Percentiles rank a stretch among this genome's conserved stretches.
These are phyloP conservation scores for Dolichopus griseipennis DNA, from an alignment of 2,888 invertebrate genomes.

Conservation along the genomic window DNA sequence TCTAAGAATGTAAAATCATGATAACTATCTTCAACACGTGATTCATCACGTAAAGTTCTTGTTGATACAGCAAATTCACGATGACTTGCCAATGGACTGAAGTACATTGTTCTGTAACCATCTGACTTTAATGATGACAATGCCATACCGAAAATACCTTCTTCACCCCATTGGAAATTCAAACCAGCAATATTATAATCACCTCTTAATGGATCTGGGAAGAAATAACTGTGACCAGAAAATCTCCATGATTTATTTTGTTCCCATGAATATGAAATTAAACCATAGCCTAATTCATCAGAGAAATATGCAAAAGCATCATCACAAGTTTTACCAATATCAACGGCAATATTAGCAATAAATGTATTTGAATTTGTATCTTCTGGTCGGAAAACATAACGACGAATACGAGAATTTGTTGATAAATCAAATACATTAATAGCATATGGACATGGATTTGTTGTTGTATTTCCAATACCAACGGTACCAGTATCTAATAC, in stretches of 20 bases:
- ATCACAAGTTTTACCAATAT: conserved; percentile 63
- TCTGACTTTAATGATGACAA: conserved; percentile 57
- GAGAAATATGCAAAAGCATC: conserved; percentile 72
- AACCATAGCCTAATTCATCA: conserved; percentile 73
- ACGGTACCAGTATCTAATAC: conserved; percentile 75
- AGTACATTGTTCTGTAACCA: conserved; percentile 64
- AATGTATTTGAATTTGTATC: conserved; percentile 70
- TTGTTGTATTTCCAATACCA: conserved; percentile 67
- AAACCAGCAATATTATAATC: conserved; percentile 71
- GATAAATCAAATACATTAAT: conserved; percentile 67
- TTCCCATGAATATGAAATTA: conserved; percentile 70
- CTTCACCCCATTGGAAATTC: conserved; percentile 78
- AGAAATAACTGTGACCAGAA: conserved; percentile 64
- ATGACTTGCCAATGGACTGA: conserved; percentile 69
- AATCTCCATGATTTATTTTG: conserved; percentile 72
- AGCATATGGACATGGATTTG: conserved; percentile 70
- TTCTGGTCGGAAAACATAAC: conserved; percentile 59
- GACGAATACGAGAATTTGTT: conserved; percentile 60
- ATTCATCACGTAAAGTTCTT: conserved; percentile 58
- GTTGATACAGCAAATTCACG: conserved; percentile 74
- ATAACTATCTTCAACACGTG: conserved; percentile 58
- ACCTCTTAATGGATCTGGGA: conserved; percentile 70
- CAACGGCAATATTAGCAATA: conserved; percentile 79
- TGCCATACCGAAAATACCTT: conserved; percentile 72
- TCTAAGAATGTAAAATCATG: conserved; percentile 56